Base-by-base conservation (phyloP, 2,113 vertebrate genomes). In the Seriola aureovittata region DNA sequence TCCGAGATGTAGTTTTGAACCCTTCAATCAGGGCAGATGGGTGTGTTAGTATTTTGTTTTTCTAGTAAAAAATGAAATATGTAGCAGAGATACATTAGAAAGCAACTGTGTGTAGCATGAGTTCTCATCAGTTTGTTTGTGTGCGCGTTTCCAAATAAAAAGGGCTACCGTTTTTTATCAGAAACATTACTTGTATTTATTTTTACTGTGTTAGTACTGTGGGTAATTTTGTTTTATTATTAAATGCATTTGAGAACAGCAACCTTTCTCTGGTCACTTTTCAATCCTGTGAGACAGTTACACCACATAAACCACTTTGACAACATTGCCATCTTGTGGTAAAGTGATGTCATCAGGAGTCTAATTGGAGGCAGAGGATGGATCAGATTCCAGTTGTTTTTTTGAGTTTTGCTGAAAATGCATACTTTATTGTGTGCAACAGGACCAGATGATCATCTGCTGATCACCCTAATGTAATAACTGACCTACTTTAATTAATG, bases 91-190 rank as follows among this genome's bases (percentile, higher is more conserved):
- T 81, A 58, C 68, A 85, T 66, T 84, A 90, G 90, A 77, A 88
- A 90, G 91, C 92, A 90, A 94, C 89, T 86, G 85, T 55, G 89
- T 92, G 92, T 93, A 92, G 92, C 93, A 93, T 93, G 93, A 92
- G 80, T 84, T 83, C 48, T 86, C 85, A 91, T 89, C 82, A 9
- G 85, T 90, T 88, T 76, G 78, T 90, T 78, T 91, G 78, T 88
- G 69, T 91, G 89, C 42, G 84, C 73, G 73, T 91, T 88, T 93
- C 80, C 82, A 79, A 92, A 91, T 91, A 85, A 93, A 93, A 95
- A 96, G 95, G 95, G 95, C 95, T 96, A 95, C 91, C 64, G 78
- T 88, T 93, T 94, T 89, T 91, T 94, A 94, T 80, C 83, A 71
- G 77, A 92, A 71, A 91, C 55, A 54, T 87, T 58, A 81, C 38